phyloP scores from a whole-genome alignment of 1,140 invertebrate species.

The Philotrypesis tridentata region DNA sequence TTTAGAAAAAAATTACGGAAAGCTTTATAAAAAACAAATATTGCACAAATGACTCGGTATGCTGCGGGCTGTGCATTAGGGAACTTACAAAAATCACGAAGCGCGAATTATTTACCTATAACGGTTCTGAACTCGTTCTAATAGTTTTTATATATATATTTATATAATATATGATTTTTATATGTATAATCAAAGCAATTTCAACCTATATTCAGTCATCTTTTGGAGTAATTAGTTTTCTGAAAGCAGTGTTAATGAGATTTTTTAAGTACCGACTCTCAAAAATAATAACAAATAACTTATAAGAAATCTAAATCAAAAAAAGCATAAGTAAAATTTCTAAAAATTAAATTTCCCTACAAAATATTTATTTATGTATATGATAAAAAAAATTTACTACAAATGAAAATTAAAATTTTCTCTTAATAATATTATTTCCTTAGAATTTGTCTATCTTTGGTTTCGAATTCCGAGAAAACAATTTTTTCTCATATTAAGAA shows the following conservation, averaged over 20 bases:
- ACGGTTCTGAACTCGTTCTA: slow-evolving; percentile 38
- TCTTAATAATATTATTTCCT: slow-evolving; percentile 44
- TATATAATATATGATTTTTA: slow-evolving; percentile 46
- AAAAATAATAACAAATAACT: slow-evolving; percentile 33
- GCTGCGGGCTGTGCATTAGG: slow-evolving; percentile 54
- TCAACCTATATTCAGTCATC: background rate
- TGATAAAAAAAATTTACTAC: slow-evolving; percentile 31
- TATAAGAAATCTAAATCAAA: slow-evolving; percentile 14
- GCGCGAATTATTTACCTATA: slow-evolving; percentile 16
- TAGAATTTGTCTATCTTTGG: slow-evolving; percentile 49
- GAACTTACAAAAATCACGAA: slow-evolving; percentile 49
- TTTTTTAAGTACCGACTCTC: slow-evolving; percentile 40
- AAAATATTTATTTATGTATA: slow-evolving; percentile 24
- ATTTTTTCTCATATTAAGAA: slow-evolving; percentile 39
- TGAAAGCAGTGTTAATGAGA: background rate
- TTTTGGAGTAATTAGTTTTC: slow-evolving; percentile 27
- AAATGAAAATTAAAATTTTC: slow-evolving; percentile 19
- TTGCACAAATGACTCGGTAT: slow-evolving; percentile 61
- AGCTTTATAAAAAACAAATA: slow-evolving; percentile 53
- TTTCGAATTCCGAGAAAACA: slow-evolving; percentile 45
- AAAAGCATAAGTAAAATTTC: slow-evolving; percentile 14
- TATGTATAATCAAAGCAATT: slow-evolving; percentile 28
- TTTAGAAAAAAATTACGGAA: slow-evolving; percentile 45
- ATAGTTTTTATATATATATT: slow-evolving; percentile 44
- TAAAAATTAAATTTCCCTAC: slow-evolving; percentile 43